Conservation (phyloP, 2,888 invertebrate genomes). For the Dyspetes luteomarginatus region DNA sequence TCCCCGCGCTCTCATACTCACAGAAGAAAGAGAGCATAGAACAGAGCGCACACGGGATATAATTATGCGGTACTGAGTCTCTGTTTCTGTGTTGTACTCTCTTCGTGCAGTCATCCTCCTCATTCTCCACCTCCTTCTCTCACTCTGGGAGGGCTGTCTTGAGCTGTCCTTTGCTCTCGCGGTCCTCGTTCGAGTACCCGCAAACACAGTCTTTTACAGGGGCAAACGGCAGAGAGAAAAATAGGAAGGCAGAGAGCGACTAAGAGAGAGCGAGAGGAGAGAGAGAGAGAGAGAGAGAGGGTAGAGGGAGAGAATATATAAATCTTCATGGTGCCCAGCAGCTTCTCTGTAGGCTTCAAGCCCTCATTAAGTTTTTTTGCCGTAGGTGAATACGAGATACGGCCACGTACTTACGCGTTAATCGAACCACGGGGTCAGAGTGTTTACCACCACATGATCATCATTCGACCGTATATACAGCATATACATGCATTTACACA, state of each 20-base stretch:
- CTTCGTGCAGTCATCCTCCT: slow-evolving; percentile 34
- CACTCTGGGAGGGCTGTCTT: slow-evolving; percentile 54
- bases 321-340: slow-evolving; percentile 63
- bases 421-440: slow-evolving; percentile 66
- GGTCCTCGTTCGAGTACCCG: slow-evolving; percentile 12
- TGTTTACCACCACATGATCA: slow-evolving; percentile 57
- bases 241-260: too few species aligned
- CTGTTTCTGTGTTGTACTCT: slow-evolving; percentile 62
- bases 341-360: slow-evolving; percentile 58
- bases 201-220: slow-evolving; percentile 7
- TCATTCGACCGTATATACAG: slow-evolving; percentile 25
- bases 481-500: neutral
- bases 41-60: slow-evolving; percentile 62
- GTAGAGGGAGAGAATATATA: slow-evolving; percentile 43
- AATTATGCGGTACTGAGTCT: slow-evolving; percentile 68
- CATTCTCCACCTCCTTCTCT: slow-evolving; percentile 44
- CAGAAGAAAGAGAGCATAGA: slow-evolving; percentile 51
- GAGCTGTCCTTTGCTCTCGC: slow-evolving; percentile 54
- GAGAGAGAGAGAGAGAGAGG: slow-evolving; percentile 8
- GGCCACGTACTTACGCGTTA: slow-evolving; percentile 68
- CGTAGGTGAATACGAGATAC: slow-evolving; percentile 67
- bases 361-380: slow-evolving; percentile 69
- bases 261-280: slow-evolving; percentile 4
- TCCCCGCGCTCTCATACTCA: slow-evolving; percentile 34
- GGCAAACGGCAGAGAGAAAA: too few species aligned